Evolutionary conservation across 2,113 vertebrate genomes (phyloP), one percentile per base, ranked within the genome.

Genomic region (Poecilia latipinna): DNA sequence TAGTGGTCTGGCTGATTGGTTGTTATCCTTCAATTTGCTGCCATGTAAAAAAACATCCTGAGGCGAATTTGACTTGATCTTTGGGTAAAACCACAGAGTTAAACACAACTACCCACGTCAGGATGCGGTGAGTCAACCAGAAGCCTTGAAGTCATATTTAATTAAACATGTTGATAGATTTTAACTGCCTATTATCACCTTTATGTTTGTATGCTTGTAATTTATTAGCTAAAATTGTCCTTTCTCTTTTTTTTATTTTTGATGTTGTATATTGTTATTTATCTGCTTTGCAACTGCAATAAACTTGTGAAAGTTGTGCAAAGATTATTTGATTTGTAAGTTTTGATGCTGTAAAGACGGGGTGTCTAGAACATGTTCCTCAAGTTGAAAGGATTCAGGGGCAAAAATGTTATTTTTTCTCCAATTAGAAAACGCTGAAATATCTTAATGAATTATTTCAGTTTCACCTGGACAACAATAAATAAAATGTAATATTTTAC

Each of bases 241-340:
- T 77, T 35, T 72, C 26, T 4, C 24, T 68, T 8, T 68, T 67
- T 74, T 17, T 51, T 28, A 70, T 37, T 51, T 74, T 66, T 35
- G 4, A 64, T 72, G 4, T 72, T 48, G 61, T 28, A n/a, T n/a
- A 22, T 79, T 24, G 7, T 73, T 69, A 2, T 71, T 71, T 42
- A 57, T 57, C 60, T 70, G 68, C 81, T 88, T 88, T 69, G 74
- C n/a, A 78, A 62, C 70, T 78, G 54, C 78, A 86, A 90, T 92
- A 90, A 92, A 92, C 32, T 67, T 66, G 66, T 15, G 72, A 77
- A 70, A 48, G 72, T 35, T 3, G 11, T 44, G 19, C 4, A 54
- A 54, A 24, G 2, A 22, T 54, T 10, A 24, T 54, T 24, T 24
- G 24, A 54, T 24, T 54, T 51, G 6, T 51, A 22, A 17, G 5